A percentile compares a stretch with the other conserved stretches of the same genome.
These are phyloP conservation scores for Germaria angustata DNA, from an alignment of 2,888 invertebrate species.

Conservation along the genomic window DNA sequence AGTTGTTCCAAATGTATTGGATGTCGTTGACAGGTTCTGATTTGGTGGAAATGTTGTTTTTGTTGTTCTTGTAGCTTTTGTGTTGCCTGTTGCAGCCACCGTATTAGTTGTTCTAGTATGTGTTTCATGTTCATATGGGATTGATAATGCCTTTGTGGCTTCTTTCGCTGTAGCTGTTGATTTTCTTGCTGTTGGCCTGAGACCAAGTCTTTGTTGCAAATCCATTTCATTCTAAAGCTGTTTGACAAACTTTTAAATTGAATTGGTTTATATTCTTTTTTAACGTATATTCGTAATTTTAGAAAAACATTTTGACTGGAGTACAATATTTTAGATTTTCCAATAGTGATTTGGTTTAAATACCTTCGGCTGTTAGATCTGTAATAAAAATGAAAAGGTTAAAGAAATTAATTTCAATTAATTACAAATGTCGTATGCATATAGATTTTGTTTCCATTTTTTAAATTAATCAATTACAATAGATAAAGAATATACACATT, in stretches of 20 bases:
- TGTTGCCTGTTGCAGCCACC: not conserved
- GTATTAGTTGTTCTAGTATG: slow-evolving; percentile 24
- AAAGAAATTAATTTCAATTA: slow-evolving; percentile 1
- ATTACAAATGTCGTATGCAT: too few species aligned
- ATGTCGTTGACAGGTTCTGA: slow-evolving; percentile 70
- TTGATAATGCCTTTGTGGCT: slow-evolving; percentile 35
- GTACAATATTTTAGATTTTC: not conserved
- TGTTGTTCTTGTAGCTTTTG: not conserved
- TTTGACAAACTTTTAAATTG: slow-evolving; percentile 64
- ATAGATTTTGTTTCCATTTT: too few species aligned
- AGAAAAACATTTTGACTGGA: not conserved
- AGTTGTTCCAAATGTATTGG: slow-evolving; percentile 52
- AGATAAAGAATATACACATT: too few species aligned
- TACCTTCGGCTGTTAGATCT: slow-evolving; percentile 9
- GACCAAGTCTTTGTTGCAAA: slow-evolving; percentile 78
- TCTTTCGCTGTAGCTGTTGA: slow-evolving; percentile 54
- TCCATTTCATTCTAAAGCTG: slow-evolving; percentile 80
- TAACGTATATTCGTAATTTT: not conserved
- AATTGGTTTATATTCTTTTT: not conserved
- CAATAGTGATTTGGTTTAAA: not conserved
- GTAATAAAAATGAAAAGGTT: slow-evolving; percentile 26
- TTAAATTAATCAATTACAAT: too few species aligned
- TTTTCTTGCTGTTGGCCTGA: slow-evolving; percentile 74
- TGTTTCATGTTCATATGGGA: not conserved
- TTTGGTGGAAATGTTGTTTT: slow-evolving; percentile 5